Conservation (phyloP, 2,888 invertebrate genomes). For the Cryptops parisi region DNA sequence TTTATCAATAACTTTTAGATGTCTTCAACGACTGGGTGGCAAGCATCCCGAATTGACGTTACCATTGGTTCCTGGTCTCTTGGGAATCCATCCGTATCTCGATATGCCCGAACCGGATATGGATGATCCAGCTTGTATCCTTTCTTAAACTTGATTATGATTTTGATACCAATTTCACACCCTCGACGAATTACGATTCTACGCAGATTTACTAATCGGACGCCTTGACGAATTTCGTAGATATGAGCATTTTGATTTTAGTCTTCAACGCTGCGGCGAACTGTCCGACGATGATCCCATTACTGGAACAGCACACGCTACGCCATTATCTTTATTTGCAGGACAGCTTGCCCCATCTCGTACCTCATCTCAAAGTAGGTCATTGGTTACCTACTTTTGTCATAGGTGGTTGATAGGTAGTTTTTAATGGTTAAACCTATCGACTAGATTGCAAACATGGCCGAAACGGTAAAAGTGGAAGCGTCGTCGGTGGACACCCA, state of each 20-base stretch:
- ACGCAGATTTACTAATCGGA: too few relatives aligned
- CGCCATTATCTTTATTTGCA: conserved; percentile 86
- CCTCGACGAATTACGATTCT: too few relatives aligned
- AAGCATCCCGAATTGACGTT: conserved; percentile 80
- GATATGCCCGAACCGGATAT: conserved; percentile 92
- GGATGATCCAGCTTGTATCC: conserved; percentile 77
- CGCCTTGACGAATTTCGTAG: too few relatives aligned
- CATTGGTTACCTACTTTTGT: neutral
- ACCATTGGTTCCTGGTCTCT: conserved; percentile 71
- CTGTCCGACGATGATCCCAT: conserved; percentile 74
- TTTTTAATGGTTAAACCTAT: neutral
- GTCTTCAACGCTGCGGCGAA: conserved; percentile 88
- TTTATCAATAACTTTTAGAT: conserved; percentile 42
- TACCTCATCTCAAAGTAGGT: conserved; percentile 49
- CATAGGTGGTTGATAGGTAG: too few relatives aligned
- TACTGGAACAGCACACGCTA: conserved; percentile 82
- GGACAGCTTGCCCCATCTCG: conserved; percentile 81
- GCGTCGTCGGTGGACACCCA: conserved; percentile 17
- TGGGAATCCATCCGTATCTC: conserved; percentile 90
- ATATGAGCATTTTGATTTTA: conserved; percentile 74
- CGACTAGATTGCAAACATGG: neutral
- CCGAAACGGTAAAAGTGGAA: neutral
- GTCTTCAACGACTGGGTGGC: conserved; percentile 74
- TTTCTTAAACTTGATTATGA: conserved; percentile 11
- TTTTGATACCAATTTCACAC: too few relatives aligned